A percentile compares a stretch with the other conserved stretches of the same genome.
Conservation (phyloP, 2,113 vertebrate species). For the Siniperca knerii region DNA sequence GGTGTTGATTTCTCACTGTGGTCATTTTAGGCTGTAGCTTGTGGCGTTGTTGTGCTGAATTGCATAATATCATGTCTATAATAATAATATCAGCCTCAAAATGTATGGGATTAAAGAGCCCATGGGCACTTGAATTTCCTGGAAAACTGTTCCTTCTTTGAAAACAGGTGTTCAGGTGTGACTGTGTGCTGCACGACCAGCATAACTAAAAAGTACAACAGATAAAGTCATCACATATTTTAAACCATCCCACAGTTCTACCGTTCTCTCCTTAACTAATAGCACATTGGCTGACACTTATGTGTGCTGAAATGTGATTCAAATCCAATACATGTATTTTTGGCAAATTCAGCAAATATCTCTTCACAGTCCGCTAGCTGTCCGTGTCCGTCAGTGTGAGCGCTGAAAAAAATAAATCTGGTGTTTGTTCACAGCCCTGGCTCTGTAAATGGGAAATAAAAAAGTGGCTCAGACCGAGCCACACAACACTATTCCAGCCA, state of each 20-base stretch:
- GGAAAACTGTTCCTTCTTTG: not conserved
- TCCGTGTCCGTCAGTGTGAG: too few species aligned
- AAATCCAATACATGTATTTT: too few species aligned
- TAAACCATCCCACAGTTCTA: not conserved
- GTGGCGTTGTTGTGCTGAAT: not conserved
- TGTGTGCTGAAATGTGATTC: too few species aligned
- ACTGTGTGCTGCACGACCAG: not conserved
- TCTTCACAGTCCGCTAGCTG: too few species aligned
- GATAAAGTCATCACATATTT: not conserved
- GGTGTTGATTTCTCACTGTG: not conserved
- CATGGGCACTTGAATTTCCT: not conserved
- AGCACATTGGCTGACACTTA: too few species aligned
- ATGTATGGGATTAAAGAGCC: not conserved
- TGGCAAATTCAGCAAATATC: too few species aligned
- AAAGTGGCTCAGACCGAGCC: too few species aligned
- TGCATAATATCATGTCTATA: not conserved
- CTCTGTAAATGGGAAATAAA: too few species aligned
- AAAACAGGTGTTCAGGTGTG: not conserved
- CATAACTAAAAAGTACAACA: not conserved
- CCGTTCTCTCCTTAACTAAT: too few species aligned
- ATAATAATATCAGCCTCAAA: not conserved
- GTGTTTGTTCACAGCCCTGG: too few species aligned
- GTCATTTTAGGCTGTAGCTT: not conserved
- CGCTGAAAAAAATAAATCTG: too few species aligned
- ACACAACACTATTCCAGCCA: too few species aligned